phyloP scores from a whole-genome alignment of 1,140 invertebrate species.

The Microplitis demolitor region DNA sequence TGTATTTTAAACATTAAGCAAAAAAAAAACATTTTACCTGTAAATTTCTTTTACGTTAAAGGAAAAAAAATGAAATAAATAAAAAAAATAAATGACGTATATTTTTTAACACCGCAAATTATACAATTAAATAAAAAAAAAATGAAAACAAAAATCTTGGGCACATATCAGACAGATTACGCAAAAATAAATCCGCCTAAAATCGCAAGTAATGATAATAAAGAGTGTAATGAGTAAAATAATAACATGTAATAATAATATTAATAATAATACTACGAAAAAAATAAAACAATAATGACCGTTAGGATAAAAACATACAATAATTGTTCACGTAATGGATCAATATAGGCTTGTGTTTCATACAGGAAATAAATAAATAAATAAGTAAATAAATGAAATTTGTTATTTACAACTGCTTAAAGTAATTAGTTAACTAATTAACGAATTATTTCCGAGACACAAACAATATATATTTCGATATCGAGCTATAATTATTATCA shows the following conservation, averaged over 20 bases:
- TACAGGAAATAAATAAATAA: no score
- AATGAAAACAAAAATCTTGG: conserved; percentile 14
- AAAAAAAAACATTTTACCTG: no score
- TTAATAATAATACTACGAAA: neutral
- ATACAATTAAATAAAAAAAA: neutral
- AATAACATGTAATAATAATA: neutral
- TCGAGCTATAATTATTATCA: neutral
- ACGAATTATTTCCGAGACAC: neutral
- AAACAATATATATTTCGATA: conserved; percentile 12
- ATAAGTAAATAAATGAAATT: no score
- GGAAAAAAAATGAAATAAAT: neutral
- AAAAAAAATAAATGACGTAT: neutral
- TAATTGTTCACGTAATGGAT: no score
- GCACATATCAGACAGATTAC: conserved; percentile 9
- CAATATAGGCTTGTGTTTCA: no score
- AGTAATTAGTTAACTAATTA: no score
- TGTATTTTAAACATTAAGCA: no score
- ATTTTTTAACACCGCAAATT: neutral
- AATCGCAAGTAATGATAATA: neutral
- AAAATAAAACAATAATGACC: neutral
- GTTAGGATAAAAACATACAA: no score
- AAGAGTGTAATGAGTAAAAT: neutral
- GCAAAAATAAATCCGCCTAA: neutral
- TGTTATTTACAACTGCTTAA: no score
- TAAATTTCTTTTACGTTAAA: neutral